Evolutionary conservation across 2,797 vertebrate genomes (phyloP).

Genomic region (Chloroceryle amazona): DNA sequence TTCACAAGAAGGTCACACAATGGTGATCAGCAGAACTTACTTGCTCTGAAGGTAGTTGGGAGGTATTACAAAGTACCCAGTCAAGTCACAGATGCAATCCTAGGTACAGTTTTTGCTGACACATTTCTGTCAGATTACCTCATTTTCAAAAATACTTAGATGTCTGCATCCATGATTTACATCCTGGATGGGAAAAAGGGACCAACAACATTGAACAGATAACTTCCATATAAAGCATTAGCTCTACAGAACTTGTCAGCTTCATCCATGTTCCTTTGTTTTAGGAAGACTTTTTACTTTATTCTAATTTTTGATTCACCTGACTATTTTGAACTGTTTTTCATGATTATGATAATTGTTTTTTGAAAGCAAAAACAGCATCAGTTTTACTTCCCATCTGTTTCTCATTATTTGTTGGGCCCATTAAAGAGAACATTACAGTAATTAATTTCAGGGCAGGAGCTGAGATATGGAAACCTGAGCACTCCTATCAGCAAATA

Average conservation of each 20-base stretch:
- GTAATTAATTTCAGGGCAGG: neutral
- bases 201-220: neutral
- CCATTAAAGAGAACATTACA: neutral
- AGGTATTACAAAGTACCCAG: neutral
- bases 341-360: neutral
- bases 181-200: neutral
- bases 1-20: neutral
- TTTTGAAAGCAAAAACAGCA: conserved; percentile 5
- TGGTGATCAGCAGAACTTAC: neutral
- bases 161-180: neutral
- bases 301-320: neutral
- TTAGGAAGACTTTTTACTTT: neutral
- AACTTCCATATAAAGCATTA: neutral
- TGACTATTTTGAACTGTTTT: neutral
- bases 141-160: neutral
- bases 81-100: neutral
- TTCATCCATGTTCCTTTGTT: neutral
- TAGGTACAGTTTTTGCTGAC: neutral
- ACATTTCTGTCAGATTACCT: accelerated
- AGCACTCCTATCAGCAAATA: neutral
- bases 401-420: neutral
- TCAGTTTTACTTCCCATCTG: conserved; percentile 19
- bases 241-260: neutral
- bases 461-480: neutral
- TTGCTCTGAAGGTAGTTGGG: accelerated